Base-by-base conservation (phyloP, 2,113 vertebrate species). In the Ifrita kowaldi region DNA sequence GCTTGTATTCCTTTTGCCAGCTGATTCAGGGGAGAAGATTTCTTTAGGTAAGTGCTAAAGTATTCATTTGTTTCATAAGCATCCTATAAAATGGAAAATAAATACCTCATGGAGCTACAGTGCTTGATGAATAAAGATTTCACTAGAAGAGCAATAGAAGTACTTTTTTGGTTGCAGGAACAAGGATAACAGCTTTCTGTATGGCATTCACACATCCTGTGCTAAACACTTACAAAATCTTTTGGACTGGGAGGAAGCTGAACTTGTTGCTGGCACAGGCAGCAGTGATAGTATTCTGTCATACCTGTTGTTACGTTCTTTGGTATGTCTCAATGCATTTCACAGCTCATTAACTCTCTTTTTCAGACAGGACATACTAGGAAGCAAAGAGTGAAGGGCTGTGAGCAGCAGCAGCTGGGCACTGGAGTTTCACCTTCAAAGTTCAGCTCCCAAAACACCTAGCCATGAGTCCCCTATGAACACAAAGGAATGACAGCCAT, bases 1-100 rank as follows among this genome's bases (percentile, higher is more conserved):
- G 89, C 98, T 99, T 60, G 99, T 99, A 71, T 99, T 99, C 95
- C 98, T 99, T 87, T 97, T 99, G 75, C 99, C 99, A 33, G 99
- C 99, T 52, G 99, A 99, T 97, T 99, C 99, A 7, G 99, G 99
- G 78, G 99, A 99, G 88, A 99, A 99, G 97, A 99, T 98, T 94
- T 98, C 97, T 80, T 87, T 98, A 87, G 97, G 97, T 98, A 90
- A 67, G 89, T 74, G 47, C 35, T 67, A 62, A 63, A 65, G 10
- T 60, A 68, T 64, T 86, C 0, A 17, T 65, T 77, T 83, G 0
- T 65, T 87, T 87, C 4, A 4, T 60, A 75, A 39, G 18, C 13
- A 11, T 84, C 27, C 24, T 44, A 22, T 27, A 44, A 84, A 87
- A 75, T 32, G 26, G 10, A 73, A 75, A 60, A 63, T 10, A 69